Conservation (phyloP, 2,797 vertebrate genomes). For the Neoniphon sammara region DNA sequence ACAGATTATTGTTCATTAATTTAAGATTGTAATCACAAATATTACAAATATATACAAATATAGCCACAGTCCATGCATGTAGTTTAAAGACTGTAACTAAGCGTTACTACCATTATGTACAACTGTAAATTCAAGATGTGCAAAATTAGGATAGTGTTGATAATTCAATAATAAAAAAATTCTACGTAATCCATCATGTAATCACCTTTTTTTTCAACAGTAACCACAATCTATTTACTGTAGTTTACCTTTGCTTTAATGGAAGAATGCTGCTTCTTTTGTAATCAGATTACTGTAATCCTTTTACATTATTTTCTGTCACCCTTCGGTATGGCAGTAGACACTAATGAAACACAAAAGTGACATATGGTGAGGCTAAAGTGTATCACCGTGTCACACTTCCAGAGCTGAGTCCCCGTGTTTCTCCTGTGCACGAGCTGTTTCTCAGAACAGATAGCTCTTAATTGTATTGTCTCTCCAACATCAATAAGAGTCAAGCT, state of each 20-base stretch:
- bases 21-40: not conserved
- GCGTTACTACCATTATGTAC: not conserved
- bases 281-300: conserved; percentile 6
- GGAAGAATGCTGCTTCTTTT: not conserved
- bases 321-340: not conserved
- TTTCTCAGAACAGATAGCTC: conserved; percentile 45
- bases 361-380: conserved; percentile 1
- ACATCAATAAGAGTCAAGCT: conserved; percentile 42
- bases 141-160: not conserved
- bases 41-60: too few relatives aligned
- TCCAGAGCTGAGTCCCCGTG: not conserved
- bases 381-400: not conserved
- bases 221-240: not conserved
- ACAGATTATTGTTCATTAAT: not conserved
- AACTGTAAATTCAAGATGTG: too few relatives aligned
- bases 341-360: not conserved
- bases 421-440: not conserved
- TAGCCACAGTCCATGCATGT: not conserved
- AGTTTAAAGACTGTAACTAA: not conserved
- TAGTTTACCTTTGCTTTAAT: not conserved
- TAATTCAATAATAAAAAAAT: too few relatives aligned
- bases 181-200: not conserved
- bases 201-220: not conserved
- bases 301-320: not conserved
- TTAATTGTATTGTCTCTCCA: conserved; percentile 47